Percentiles rank a stretch among this genome's conserved stretches.
These are phyloP conservation scores for Mohoua ochrocephala DNA, from an alignment of 2,113 vertebrate species.

Conservation along the genomic window DNA sequence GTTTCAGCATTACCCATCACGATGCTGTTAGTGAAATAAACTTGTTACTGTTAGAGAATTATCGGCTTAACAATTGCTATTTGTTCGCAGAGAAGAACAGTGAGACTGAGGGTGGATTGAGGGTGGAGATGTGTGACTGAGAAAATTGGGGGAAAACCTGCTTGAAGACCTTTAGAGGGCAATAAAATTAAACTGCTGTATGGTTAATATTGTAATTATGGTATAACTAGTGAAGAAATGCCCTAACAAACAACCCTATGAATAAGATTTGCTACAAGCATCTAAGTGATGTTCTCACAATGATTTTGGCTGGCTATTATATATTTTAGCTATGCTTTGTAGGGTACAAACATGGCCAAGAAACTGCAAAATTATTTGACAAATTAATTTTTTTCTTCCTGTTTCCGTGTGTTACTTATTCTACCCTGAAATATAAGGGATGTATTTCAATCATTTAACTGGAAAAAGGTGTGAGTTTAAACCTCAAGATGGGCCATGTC, in stretches of 20 bases:
- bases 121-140: background rate
- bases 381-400: background rate
- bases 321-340: background rate
- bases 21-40: background rate
- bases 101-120: background rate
- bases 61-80: background rate
- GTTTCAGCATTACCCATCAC: background rate
- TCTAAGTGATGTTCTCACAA: background rate
- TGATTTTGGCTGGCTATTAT: background rate
- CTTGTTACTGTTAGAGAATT: background rate
- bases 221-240: background rate
- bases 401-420: background rate
- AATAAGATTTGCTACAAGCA: background rate
- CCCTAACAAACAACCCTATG: background rate
- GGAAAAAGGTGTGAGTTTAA: slow-evolving; percentile 55
- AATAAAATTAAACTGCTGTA: background rate
- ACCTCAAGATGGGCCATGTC: slow-evolving; percentile 55
- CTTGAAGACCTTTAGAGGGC: background rate
- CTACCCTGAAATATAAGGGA: slow-evolving; percentile 73
- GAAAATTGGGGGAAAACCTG: background rate
- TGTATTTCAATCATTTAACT: slow-evolving; percentile 72
- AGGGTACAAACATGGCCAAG: background rate
- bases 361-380: background rate
- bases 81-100: background rate
- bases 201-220: background rate